Evolutionary conservation across 2,888 invertebrate species (phyloP), one percentile per base, ranked within the genome.

Genomic region (Oxyscelio sp.): DNA sequence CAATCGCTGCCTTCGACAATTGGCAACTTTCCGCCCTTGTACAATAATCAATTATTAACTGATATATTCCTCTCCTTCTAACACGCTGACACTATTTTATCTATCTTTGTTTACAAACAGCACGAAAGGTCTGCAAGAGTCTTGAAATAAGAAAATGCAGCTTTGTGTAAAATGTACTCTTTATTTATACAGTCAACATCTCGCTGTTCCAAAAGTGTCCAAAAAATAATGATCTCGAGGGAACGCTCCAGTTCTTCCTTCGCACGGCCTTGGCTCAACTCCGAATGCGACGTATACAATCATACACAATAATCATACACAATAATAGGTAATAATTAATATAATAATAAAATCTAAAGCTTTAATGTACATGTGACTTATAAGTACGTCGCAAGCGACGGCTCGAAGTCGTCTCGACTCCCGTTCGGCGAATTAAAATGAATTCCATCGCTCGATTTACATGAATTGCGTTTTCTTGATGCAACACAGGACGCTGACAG

Each of bases 301-400:
- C 17, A 58, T 70, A 54, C 45, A 48, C 34, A 65, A 65, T 50
- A 34, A 34, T 34, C 34, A 9, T 34, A 34, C 34, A 11, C 31
- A 56, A 71, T 75, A 81, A 50, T 70, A 70, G 48, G n/a, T n/a
- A n/a, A n/a, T 70, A 63, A 45, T 73, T 65, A 52, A 61, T 56
- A 70, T 65, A 56, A 75, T 85, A 78, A 83, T 85, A 85, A 79
- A 85, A 85, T 85, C 85, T 85, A 85, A 80, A 80, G 66, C 75
- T 75, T 85, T 82, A 85, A 85, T 83, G 85, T 85, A 85, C 83
- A 83, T 71, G 63, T 79, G 79, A 82, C 85, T 85, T 75, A 82
- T 79, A 85, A 85, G 78, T 83, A 77, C 82, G 82, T 75, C 75
- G 75, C 82, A 43, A 70, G 70, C 75, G 70, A 63, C 71, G 61